These are phyloP conservation scores for Merluccius polli DNA, from an alignment of 2,797 vertebrate species.

Conservation along the genomic window DNA sequence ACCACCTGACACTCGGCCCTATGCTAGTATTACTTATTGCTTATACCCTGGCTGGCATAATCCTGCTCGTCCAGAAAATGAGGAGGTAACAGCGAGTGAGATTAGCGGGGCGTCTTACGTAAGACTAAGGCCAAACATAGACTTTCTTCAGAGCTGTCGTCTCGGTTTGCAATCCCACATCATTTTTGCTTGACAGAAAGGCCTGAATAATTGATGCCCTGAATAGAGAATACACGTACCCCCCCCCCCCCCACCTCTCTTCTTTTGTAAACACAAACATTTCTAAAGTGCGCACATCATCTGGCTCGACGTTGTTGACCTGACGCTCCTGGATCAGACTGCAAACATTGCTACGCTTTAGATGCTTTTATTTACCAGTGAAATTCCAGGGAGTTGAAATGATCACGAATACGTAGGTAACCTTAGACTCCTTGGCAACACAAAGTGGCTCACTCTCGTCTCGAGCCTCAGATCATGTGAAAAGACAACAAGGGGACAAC, in stretches of 20 bases:
- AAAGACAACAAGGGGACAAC: neutral
- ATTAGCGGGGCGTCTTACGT: constrained; percentile 11
- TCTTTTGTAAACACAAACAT: neutral
- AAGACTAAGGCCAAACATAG: constrained; percentile 20
- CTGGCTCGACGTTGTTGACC: neutral
- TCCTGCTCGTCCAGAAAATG: constrained; percentile 24
- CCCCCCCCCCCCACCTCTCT: neutral
- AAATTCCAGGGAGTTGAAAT: neutral
- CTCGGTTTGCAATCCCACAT: constrained; percentile 46
- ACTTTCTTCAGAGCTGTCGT: constrained; percentile 26
- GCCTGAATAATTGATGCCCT: constrained; percentile 57
- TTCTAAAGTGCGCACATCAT: neutral
- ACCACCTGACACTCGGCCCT: neutral
- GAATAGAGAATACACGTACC: neutral
- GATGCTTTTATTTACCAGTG: neutral
- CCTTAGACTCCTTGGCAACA: neutral
- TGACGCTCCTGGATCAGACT: neutral
- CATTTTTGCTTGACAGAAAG: constrained; percentile 2
- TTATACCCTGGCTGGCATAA: constrained; percentile 31
- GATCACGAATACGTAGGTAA: neutral
- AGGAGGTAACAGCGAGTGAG: constrained; percentile 3
- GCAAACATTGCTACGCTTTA: neutral
- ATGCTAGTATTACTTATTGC: constrained; percentile 52
- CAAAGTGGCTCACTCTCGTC: neutral
- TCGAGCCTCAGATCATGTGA: neutral